Evolutionary conservation across 2,797 vertebrate species (phyloP).

Genomic region (Poliocrania exsul): DNA sequence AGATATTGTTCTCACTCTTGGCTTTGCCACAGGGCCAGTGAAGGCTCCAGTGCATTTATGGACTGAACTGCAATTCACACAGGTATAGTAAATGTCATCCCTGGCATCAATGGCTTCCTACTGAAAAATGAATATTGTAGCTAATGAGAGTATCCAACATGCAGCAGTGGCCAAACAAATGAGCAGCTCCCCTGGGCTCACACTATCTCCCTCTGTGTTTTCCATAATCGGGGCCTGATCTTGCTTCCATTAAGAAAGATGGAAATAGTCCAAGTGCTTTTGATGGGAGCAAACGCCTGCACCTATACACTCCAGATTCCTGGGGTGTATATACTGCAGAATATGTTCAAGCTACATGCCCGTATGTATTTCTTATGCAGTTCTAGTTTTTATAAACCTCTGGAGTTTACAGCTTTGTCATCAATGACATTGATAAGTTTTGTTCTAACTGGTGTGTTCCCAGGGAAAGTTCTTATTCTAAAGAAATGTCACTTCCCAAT

Average conservation of each 20-base stretch:
- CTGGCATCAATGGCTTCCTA: not conserved
- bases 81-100: not conserved
- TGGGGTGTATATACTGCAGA: not conserved
- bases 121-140: not conserved
- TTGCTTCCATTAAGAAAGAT: conserved; percentile 49
- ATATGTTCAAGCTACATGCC: not conserved
- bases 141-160: not conserved
- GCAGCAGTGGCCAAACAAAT: not conserved
- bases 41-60: not conserved
- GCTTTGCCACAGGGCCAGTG: not conserved
- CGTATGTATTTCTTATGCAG: conserved; percentile 13
- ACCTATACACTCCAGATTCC: conserved; percentile 1
- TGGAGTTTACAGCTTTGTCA: conserved; percentile 29
- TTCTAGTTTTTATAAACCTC: conserved; percentile 28
- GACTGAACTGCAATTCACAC: not conserved
- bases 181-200: not conserved
- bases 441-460: not conserved
- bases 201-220: not conserved
- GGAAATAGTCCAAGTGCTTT: conserved; percentile 48
- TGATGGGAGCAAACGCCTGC: not conserved
- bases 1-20: not conserved
- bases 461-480: not conserved
- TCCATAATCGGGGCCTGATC: not conserved
- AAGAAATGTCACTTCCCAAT: not conserved
- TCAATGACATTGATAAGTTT: not conserved